Evolutionary conservation across 2,797 vertebrate species (phyloP).

Genomic region (Margarornis squamiger): DNA sequence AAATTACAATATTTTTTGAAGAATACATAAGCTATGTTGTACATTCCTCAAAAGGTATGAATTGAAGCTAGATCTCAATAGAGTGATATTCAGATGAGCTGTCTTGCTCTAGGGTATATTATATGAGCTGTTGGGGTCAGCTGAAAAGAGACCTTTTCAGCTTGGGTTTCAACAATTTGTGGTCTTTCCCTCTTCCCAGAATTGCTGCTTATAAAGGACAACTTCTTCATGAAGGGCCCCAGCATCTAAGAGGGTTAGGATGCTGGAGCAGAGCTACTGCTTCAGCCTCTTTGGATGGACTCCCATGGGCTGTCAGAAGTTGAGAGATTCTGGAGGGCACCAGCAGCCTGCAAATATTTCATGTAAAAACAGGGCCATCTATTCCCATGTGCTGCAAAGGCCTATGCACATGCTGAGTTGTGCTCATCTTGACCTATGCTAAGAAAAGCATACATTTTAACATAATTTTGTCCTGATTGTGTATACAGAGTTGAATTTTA

Average conservation of each 20-base stretch:
- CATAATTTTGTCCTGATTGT: neutral
- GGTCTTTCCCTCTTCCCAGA: neutral
- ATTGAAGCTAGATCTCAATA: neutral
- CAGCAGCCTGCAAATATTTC: neutral
- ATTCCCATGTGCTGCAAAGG: fast-evolving
- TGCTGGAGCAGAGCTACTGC: neutral
- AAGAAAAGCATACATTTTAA: neutral
- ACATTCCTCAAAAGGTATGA: neutral
- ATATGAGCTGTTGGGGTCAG: neutral
- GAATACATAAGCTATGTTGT: neutral
- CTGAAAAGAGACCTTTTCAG: neutral
- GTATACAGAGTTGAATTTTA: neutral
- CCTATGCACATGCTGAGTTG: neutral
- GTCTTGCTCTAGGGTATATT: neutral
- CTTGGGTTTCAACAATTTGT: neutral
- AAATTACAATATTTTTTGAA: neutral
- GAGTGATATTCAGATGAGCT: fast-evolving
- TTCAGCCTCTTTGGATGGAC: neutral
- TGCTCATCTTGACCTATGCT: neutral
- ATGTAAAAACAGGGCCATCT: neutral
- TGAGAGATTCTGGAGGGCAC: neutral
- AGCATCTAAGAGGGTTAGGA: neutral
- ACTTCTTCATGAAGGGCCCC: neutral
- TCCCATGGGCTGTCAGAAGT: neutral
- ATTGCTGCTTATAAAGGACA: neutral